phyloP scores from a whole-genome alignment of 1,140 invertebrate species.

The Macrobrachium rosenbergii region DNA sequence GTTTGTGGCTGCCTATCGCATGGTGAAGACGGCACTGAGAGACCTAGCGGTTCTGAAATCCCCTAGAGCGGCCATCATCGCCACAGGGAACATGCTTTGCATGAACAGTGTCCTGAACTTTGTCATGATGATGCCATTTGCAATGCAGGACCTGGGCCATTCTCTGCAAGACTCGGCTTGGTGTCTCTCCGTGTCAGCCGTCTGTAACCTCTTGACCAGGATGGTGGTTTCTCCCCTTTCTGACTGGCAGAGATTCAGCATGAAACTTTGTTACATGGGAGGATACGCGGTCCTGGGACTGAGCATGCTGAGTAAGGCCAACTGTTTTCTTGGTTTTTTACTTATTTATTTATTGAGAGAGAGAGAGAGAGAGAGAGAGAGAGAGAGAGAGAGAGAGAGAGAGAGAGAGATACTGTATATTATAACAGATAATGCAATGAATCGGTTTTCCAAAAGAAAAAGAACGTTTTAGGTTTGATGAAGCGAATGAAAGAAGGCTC shows the following conservation, averaged over 20 bases:
- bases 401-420: neutral
- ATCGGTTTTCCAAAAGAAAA: too few species aligned
- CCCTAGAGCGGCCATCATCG: constrained; percentile 26
- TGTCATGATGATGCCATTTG: constrained; percentile 48
- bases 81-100: neutral
- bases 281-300: constrained; percentile 1
- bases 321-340: neutral
- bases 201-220: constrained; percentile 19
- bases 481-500: neutral
- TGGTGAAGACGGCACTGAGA: too few species aligned
- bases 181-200: constrained; percentile 16
- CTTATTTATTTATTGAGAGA: neutral
- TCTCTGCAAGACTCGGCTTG: constrained; percentile 10
- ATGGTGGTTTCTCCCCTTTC: neutral
- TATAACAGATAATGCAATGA: neutral
- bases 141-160: constrained; percentile 24
- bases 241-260: constrained; percentile 33
- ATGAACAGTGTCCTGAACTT: constrained; percentile 29
- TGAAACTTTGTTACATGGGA: neutral
- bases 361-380: neutral
- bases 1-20: neutral
- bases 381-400: neutral
- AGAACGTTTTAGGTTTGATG: too few species aligned
- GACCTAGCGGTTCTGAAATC: constrained; percentile 19
- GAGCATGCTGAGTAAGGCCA: neutral